A percentile compares a stretch with the other conserved stretches of the same genome.
Evolutionary conservation across 2,888 invertebrate species (phyloP).

Genomic region (Anticlea derivata): DNA sequence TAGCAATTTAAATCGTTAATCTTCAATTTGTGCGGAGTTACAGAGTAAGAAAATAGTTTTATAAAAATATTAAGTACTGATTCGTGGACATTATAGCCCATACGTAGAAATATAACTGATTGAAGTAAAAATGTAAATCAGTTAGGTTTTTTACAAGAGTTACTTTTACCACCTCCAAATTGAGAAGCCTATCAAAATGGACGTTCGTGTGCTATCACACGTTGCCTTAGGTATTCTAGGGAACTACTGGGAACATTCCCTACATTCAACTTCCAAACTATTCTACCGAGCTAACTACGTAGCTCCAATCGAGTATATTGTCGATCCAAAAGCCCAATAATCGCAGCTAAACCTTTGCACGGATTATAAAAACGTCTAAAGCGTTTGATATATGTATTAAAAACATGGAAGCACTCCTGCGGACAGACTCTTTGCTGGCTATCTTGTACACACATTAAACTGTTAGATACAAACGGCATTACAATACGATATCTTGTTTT

Average conservation of each 20-base stretch:
- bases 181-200: conserved; percentile 48
- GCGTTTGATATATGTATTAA: conserved; percentile 73
- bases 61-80: conserved; percentile 35
- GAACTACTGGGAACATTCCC: conserved; percentile 40
- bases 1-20: conserved; percentile 32
- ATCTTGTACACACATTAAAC: conserved; percentile 41
- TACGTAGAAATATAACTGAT: conserved; percentile 22
- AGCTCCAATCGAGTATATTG: conserved; percentile 62
- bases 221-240: conserved; percentile 42
- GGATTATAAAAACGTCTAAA: conserved; percentile 72
- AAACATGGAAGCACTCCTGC: conserved; percentile 82
- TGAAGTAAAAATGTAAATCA: conserved; percentile 18
- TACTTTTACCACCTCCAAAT: conserved; percentile 17
- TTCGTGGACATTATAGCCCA: conserved; percentile 9
- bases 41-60: conserved; percentile 24
- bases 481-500: conserved; percentile 16
- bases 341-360: conserved; percentile 54
- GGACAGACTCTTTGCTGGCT: conserved; percentile 81
- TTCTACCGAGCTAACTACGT: conserved; percentile 34
- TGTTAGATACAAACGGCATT: conserved; percentile 14
- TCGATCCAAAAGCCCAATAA: conserved; percentile 65
- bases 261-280: conserved; percentile 34
- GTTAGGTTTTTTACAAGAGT: conserved; percentile 16
- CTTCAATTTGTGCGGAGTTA: conserved; percentile 34
- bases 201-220: conserved; percentile 52